phyloP scores from a whole-genome alignment of 2,797 vertebrate species.

The Takifugu rubripes region DNA sequence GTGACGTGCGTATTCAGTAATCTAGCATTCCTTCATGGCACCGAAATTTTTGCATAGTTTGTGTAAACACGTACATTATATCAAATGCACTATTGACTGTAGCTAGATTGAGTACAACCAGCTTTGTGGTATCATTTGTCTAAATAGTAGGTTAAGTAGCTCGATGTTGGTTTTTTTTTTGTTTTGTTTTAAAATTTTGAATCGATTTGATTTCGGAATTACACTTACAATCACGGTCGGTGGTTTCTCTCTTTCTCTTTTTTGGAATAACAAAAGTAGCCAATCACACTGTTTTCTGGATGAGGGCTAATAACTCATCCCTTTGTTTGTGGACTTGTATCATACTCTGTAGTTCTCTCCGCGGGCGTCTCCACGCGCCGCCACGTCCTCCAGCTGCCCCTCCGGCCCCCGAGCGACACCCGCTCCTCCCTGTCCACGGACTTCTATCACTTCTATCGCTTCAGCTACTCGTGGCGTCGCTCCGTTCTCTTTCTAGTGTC shows the following conservation, averaged over 20 bases:
- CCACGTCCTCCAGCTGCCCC: constrained; percentile 30
- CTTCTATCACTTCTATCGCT: constrained; percentile 67
- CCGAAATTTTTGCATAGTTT: constrained; percentile 74
- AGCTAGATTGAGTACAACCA: constrained; percentile 76
- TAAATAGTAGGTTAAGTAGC: constrained; percentile 75
- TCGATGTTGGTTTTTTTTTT: constrained; percentile 66
- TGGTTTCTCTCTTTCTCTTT: constrained; percentile 47
- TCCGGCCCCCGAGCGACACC: constrained; percentile 34
- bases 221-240: constrained; percentile 43
- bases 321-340: constrained; percentile 61
- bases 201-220: constrained; percentile 57
- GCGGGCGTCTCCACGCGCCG: constrained; percentile 57
- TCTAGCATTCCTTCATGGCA: constrained; percentile 72
- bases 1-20: constrained; percentile 62
- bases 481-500: constrained; percentile 56
- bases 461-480: constrained; percentile 65
- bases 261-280: constrained; percentile 66
- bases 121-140: constrained; percentile 74
- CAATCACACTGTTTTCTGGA: constrained; percentile 58
- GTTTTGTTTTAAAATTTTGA: constrained; percentile 57
- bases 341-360: constrained; percentile 65
- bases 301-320: constrained; percentile 66
- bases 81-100: constrained; percentile 82
- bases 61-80: constrained; percentile 71
- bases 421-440: constrained; percentile 61